Percentiles rank a stretch among this genome's conserved stretches.
Evolutionary conservation across 2,113 vertebrate genomes (phyloP).

Genomic region (Psilopsiagon aurifrons): DNA sequence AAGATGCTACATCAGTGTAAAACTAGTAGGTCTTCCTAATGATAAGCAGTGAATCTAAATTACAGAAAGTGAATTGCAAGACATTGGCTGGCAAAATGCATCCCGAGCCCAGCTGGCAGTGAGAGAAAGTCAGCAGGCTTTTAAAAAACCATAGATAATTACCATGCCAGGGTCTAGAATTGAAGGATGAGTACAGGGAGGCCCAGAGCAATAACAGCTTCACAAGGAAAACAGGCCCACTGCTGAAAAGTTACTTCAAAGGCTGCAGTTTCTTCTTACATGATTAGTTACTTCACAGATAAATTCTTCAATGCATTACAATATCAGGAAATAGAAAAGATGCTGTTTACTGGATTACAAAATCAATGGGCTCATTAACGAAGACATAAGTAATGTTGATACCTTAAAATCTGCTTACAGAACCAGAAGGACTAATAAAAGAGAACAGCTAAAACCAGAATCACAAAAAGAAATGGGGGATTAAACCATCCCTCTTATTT

Average conservation of each 20-base stretch:
- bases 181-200: background rate
- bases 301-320: background rate
- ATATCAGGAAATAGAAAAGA: background rate
- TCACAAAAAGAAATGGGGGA: background rate
- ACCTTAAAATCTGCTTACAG: slow-evolving; percentile 9
- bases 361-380: slow-evolving; percentile 29
- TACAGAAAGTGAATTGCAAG: background rate
- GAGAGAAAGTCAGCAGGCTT: slow-evolving; percentile 10
- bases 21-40: background rate
- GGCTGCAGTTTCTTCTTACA: background rate
- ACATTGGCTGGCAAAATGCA: background rate
- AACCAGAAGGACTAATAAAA: background rate
- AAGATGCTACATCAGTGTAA: background rate
- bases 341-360: background rate
- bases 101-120: background rate
- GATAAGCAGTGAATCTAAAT: background rate
- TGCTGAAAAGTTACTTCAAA: background rate
- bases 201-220: background rate
- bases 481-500: background rate
- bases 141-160: background rate
- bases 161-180: background rate
- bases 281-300: background rate
- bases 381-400: background rate
- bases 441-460: background rate
- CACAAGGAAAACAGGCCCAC: background rate